Base-by-base conservation (phyloP, 2,113 vertebrate genomes). In the Pycnonotus jocosus region DNA sequence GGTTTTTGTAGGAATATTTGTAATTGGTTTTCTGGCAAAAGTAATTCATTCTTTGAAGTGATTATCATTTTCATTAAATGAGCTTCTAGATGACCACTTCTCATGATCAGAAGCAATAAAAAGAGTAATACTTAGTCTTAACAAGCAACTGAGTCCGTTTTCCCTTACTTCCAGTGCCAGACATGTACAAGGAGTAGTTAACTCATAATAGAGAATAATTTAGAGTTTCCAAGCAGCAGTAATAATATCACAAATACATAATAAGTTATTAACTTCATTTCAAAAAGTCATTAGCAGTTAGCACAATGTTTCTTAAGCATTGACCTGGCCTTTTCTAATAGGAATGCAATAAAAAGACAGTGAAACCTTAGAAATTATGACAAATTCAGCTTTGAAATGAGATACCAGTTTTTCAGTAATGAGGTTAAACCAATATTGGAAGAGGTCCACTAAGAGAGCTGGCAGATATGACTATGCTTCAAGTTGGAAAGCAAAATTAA, bases 351-450 rank as follows among this genome's bases (percentile, higher is more conserved):
- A 86, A 94, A 86, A 90, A 78, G 50, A 7, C 51, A 79, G 60
- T 84, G 73, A 81, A 91, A 88, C 65, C 51, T 74, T 90, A 64
- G 24, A 84, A 74, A 93, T 53, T 0, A 51, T 74, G 64, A 88
- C 33, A 92, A 94, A 78, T 76, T 82, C 73, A 90, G 5, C 65
- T 92, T 90, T 79, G 50, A 95, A 90, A 96, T 91, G 40, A 82
- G 53, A 74, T 71, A 30, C 11, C 27, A 68, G 22, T 87, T 72
- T 91, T 89, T n/a, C 77, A 45, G 22, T 90, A 82, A 91, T 91
- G 61, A 96, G n/a, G 56, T 81, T 93, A 94, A 90, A 84, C 57
- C 24, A 92, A 82, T 91, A 92, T 80, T 91, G 48, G 25, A 85
- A 86, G 38, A 94, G 20, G 24, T 72, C 24, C 84, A 35, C 40